A percentile compares a stretch with the other conserved stretches of the same genome.
Conservation (phyloP, 2,888 invertebrate species). For the Euplagia quadripunctaria region DNA sequence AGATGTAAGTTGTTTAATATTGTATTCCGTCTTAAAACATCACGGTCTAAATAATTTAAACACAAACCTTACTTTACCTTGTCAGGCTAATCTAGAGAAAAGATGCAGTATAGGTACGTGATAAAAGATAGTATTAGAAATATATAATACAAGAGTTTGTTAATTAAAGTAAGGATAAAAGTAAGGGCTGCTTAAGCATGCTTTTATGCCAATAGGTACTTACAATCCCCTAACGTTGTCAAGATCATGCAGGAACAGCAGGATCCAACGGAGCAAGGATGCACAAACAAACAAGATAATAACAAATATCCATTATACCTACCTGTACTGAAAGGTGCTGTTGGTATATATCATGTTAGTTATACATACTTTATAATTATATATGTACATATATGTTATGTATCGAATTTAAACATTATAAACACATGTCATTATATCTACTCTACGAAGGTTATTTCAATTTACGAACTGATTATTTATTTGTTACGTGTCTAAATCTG, state of each 20-base stretch:
- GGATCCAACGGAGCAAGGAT: constrained; percentile 77
- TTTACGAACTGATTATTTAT: constrained; percentile 20
- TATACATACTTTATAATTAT: constrained; percentile 22
- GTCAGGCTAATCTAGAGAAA: constrained; percentile 38
- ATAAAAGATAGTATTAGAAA: constrained; percentile 40
- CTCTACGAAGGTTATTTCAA: constrained; percentile 30
- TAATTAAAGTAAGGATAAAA: constrained; percentile 13
- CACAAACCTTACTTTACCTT: constrained; percentile 56
- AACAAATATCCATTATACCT: constrained; percentile 63
- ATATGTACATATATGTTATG: background rate
- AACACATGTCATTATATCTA: constrained; percentile 33
- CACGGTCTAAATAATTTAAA: constrained; percentile 36
- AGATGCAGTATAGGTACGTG: constrained; percentile 24
- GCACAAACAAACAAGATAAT: constrained; percentile 78
- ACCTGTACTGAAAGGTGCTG: constrained; percentile 51
- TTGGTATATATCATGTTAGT: constrained; percentile 34
- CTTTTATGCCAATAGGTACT: constrained; percentile 70
- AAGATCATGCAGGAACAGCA: constrained; percentile 85
- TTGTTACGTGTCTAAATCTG: constrained; percentile 30
- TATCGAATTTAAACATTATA: constrained; percentile 18
- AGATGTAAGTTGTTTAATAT: constrained; percentile 36
- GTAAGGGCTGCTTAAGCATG: constrained; percentile 54
- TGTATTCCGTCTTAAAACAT: constrained; percentile 33
- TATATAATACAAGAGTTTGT: constrained; percentile 33
- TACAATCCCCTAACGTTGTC: constrained; percentile 84